These are phyloP conservation scores for Paelopatides confundens DNA, from an alignment of 53 echinoderm and acorn worm species.

Conservation along the genomic window DNA sequence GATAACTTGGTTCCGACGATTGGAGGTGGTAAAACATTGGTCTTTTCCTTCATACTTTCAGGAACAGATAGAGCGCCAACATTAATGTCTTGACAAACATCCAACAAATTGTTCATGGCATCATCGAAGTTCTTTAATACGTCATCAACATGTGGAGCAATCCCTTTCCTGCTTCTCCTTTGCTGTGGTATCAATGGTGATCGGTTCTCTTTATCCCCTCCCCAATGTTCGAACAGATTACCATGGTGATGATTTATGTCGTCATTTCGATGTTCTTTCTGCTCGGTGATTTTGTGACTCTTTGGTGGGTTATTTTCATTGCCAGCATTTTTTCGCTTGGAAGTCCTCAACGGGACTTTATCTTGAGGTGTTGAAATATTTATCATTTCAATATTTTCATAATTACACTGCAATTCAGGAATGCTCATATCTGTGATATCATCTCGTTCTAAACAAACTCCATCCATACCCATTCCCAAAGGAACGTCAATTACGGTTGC, in stretches of 20 bases:
- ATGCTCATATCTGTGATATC: neutral
- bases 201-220: neutral
- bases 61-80: neutral
- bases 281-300: neutral
- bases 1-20: too few species aligned
- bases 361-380: neutral
- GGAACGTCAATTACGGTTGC: neutral
- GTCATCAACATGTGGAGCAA: slow-evolving; percentile 3
- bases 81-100: neutral
- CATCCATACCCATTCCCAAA: neutral
- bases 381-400: neutral
- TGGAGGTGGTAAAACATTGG: neutral
- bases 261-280: neutral
- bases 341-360: neutral
- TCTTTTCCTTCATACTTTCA: neutral
- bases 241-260: neutral
- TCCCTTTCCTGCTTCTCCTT: slow-evolving; percentile 21
- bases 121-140: slow-evolving; percentile 7
- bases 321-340: neutral
- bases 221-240: neutral
- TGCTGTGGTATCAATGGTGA: neutral
- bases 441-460: neutral
- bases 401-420: neutral
- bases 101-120: neutral
- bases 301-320: neutral